Conservation (phyloP, 2,888 invertebrate species). For the Caradrina clavipalpis region DNA sequence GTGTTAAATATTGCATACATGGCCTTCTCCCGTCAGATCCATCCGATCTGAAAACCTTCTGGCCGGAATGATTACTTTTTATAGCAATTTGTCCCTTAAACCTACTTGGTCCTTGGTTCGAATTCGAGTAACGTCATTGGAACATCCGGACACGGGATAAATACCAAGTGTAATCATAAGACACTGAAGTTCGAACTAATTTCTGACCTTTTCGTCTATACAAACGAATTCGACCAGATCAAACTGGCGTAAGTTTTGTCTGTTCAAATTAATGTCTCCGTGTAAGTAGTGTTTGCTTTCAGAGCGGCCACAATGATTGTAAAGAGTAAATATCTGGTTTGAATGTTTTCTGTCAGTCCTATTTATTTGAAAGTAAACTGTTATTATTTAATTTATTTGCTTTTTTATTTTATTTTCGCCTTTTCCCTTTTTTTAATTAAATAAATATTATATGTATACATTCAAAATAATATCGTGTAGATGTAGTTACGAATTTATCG, state of each 20-base stretch:
- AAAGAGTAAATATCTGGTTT: constrained; percentile 32
- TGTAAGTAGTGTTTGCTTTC: not conserved
- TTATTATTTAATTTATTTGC: constrained; percentile 77
- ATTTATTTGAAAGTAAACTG: constrained; percentile 84
- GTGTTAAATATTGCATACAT: no score
- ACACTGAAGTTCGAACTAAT: no score
- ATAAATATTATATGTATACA: constrained; percentile 4
- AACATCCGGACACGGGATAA: no score
- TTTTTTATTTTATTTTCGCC: constrained; percentile 69
- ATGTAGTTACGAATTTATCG: constrained; percentile 20
- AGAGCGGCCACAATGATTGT: not conserved
- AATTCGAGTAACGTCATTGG: no score
- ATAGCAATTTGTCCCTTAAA: no score
- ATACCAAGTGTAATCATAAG: no score
- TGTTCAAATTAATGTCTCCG: not conserved
- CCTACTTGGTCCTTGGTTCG: no score
- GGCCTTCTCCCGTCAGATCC: no score
- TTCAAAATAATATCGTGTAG: constrained; percentile 12
- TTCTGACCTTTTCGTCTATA: no score
- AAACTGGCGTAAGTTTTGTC: not conserved
- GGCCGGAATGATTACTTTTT: no score
- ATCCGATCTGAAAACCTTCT: no score
- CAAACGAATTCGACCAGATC: no score
- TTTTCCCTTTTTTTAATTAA: constrained; percentile 16
- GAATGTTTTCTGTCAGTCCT: constrained; percentile 68